Conservation (phyloP, 2,113 vertebrate species). For the Andinoacara biseriatus region DNA sequence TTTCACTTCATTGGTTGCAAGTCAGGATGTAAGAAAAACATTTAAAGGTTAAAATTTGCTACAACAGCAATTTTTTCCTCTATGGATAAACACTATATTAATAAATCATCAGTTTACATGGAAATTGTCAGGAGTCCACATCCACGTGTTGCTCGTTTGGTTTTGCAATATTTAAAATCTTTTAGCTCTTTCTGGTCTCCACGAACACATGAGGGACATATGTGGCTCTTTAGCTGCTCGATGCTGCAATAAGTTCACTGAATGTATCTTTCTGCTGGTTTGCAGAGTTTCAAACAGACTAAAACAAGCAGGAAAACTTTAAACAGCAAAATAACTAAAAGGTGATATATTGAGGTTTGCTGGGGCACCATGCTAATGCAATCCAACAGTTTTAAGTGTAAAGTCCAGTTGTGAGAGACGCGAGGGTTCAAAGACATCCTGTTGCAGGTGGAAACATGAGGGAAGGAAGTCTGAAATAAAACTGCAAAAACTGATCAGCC, state of each 20-base stretch:
- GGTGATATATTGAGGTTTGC: not conserved
- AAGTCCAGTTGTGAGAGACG: conserved; percentile 1
- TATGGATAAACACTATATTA: too few relatives aligned
- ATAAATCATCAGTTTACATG: not conserved
- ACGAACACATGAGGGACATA: not conserved
- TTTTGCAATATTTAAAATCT: not conserved
- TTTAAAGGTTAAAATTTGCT: too few relatives aligned
- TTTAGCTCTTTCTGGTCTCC: not conserved
- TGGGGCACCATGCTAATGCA: not conserved
- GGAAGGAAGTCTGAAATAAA: not conserved
- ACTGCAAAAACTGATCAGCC: conserved; percentile 14
- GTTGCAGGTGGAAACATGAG: conserved; percentile 5
- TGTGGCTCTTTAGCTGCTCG: not conserved
- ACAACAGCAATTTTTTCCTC: too few relatives aligned
- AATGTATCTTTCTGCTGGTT: not conserved
- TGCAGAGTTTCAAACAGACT: not conserved
- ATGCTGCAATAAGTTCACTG: not conserved
- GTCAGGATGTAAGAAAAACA: too few relatives aligned
- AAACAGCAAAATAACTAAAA: not conserved
- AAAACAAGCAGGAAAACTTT: not conserved
- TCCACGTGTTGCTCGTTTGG: not conserved
- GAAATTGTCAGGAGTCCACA: not conserved
- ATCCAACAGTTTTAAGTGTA: not conserved
- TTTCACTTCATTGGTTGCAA: too few relatives aligned
- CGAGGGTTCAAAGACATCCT: conserved; percentile 4